phyloP scores from a whole-genome alignment of 2,888 invertebrate genomes.

The Aleiodes leptofemur region DNA sequence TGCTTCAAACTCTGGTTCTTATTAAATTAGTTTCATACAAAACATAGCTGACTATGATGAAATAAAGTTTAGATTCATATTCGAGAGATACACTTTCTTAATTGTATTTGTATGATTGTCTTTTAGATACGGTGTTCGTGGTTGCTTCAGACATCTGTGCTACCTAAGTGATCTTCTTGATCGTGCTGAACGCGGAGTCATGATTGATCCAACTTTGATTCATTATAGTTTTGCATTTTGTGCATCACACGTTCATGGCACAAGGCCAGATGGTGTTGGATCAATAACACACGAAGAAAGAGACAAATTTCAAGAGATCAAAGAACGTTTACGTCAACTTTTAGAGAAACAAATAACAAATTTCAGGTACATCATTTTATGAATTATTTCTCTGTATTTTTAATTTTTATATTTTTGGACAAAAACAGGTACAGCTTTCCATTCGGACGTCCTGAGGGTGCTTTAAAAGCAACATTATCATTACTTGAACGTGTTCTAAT shows the following conservation, averaged over 20 bases:
- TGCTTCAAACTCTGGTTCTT: background rate
- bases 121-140: slow-evolving; percentile 92
- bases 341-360: slow-evolving; percentile 99
- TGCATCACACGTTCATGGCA: slow-evolving; percentile 99
- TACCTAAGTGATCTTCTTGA: slow-evolving; percentile 97
- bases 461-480: slow-evolving; percentile 96
- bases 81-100: background rate
- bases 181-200: slow-evolving; percentile 93
- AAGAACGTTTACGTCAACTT: slow-evolving; percentile 93
- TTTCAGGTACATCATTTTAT: slow-evolving; percentile 83
- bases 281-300: slow-evolving; percentile 99
- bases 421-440: slow-evolving; percentile 93
- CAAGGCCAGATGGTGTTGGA: slow-evolving; percentile 99
- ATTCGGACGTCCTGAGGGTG: slow-evolving; percentile 98
- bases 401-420: slow-evolving; percentile 6
- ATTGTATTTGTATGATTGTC: slow-evolving; percentile 18
- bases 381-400: slow-evolving; percentile 8
- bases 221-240: slow-evolving; percentile 99
- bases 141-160: slow-evolving; percentile 97
- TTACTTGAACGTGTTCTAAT: slow-evolving; percentile 97
- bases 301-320: slow-evolving; percentile 98
- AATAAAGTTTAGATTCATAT: too few relatives aligned
- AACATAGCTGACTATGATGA: background rate
- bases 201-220: slow-evolving; percentile 98
- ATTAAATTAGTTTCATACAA: background rate